These are phyloP conservation scores for Brenthis ino DNA, from an alignment of 2,888 invertebrate species.

Conservation along the genomic window DNA sequence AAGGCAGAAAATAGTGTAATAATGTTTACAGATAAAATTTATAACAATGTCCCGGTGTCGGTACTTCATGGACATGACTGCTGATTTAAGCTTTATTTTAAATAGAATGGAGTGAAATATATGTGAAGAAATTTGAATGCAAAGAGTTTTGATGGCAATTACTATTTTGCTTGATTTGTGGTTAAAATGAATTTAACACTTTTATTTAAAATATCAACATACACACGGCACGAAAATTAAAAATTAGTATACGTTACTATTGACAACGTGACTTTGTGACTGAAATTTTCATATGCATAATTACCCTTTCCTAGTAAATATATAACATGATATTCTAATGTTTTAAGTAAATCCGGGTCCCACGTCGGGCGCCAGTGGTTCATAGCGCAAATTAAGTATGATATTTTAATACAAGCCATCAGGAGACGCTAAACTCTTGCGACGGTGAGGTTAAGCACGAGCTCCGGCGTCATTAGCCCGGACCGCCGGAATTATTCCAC, in stretches of 20 bases:
- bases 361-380: constrained; percentile 20
- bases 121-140: not conserved
- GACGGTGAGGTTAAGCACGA: constrained; percentile 25
- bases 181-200: no score
- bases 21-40: constrained; percentile 24
- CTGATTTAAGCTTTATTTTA: constrained; percentile 22
- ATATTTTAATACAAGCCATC: constrained; percentile 9
- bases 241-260: no score
- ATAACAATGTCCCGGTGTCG: constrained; percentile 11
- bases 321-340: not conserved
- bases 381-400: not conserved
- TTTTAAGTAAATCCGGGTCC: not conserved
- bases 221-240: no score
- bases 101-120: constrained; percentile 13
- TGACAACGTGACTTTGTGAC: no score
- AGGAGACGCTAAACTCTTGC: constrained; percentile 18
- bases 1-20: constrained; percentile 8
- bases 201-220: no score
- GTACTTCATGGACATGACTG: constrained; percentile 21
- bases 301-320: no score
- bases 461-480: constrained; percentile 38
- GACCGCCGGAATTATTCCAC: constrained; percentile 42
- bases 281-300: no score
- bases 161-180: no score
- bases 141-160: no score